Percentiles rank a stretch among this genome's conserved stretches.
Conservation (phyloP, 2,888 invertebrate genomes). For the Eupithecia tripunctaria region DNA sequence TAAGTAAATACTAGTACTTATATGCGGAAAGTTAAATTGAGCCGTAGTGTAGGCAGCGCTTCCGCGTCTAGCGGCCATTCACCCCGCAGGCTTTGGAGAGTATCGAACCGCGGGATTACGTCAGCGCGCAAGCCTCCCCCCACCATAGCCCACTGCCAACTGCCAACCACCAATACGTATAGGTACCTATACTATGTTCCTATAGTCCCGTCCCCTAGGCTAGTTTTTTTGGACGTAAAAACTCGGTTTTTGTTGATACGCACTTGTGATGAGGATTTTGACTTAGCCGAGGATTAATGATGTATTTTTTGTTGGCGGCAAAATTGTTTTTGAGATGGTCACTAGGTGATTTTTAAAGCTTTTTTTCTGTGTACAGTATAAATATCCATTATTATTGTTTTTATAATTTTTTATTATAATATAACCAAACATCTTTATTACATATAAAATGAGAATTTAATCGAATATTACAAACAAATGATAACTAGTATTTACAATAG, state of each 20-base stretch:
- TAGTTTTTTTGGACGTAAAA: conserved; percentile 50
- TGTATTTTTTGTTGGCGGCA: neutral
- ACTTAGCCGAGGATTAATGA: conserved; percentile 12
- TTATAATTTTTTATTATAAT: too few species aligned
- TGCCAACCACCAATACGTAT: conserved; percentile 45
- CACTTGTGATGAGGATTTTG: conserved; percentile 10
- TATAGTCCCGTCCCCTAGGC: too few species aligned
- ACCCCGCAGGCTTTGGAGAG: conserved; percentile 79
- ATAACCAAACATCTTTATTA: too few species aligned
- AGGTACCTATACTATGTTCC: conserved; percentile 28
- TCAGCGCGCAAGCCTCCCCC: conserved; percentile 72
- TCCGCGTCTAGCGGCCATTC: conserved; percentile 81
- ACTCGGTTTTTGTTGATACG: conserved; percentile 38
- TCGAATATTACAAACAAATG: too few species aligned
- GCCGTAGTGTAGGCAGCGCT: conserved; percentile 75
- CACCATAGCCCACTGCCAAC: conserved; percentile 52
- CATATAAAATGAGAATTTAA: too few species aligned
- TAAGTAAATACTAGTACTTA: conserved; percentile 57
- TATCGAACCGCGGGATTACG: conserved; percentile 78
- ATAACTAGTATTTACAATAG: too few species aligned
- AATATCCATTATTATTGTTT: neutral
- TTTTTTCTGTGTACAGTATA: neutral
- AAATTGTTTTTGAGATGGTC: neutral
- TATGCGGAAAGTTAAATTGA: conserved; percentile 79
- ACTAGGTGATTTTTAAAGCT: neutral